Evolutionary conservation across 2,888 invertebrate species (phyloP).

Genomic region (Synanthedon vespiformis): DNA sequence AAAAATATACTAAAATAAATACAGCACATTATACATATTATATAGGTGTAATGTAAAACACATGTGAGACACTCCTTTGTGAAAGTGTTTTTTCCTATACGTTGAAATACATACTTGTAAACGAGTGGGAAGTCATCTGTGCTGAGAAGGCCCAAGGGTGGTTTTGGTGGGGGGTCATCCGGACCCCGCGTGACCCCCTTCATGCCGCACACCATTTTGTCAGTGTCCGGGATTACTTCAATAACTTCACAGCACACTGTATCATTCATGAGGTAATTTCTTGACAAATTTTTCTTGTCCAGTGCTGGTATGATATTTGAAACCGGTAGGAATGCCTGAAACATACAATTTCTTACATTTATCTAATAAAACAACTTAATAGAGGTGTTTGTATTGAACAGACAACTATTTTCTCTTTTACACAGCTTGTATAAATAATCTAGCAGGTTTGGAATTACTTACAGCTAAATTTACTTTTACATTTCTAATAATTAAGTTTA

Average conservation of each 20-base stretch:
- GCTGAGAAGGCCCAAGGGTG: slow-evolving; percentile 85
- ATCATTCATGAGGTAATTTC: slow-evolving; percentile 85
- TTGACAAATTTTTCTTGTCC: slow-evolving; percentile 83
- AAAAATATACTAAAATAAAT: slow-evolving; percentile 26
- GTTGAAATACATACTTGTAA: slow-evolving; percentile 79
- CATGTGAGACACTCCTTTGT: slow-evolving; percentile 12
- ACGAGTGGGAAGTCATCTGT: slow-evolving; percentile 83
- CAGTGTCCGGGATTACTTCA: slow-evolving; percentile 87
- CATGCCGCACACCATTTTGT: slow-evolving; percentile 90
- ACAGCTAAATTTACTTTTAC: too few species aligned
- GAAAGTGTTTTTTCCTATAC: slow-evolving; percentile 29
- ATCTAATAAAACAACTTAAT: not conserved
- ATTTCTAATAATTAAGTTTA: too few species aligned
- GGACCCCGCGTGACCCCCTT: slow-evolving; percentile 79
- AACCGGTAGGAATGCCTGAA: slow-evolving; percentile 76
- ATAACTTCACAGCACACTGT: slow-evolving; percentile 89
- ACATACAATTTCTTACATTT: not conserved
- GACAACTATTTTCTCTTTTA: not conserved
- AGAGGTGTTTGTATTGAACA: not conserved
- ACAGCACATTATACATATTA: slow-evolving; percentile 25
- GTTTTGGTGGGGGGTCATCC: slow-evolving; percentile 77
- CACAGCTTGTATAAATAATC: not conserved
- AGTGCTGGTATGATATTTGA: slow-evolving; percentile 80
- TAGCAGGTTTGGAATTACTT: too few species aligned
- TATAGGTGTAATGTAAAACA: slow-evolving; percentile 23